A percentile compares a stretch with the other conserved stretches of the same genome.
Evolutionary conservation across 2,113 vertebrate species (phyloP).

Genomic region (Geococcyx californianus): DNA sequence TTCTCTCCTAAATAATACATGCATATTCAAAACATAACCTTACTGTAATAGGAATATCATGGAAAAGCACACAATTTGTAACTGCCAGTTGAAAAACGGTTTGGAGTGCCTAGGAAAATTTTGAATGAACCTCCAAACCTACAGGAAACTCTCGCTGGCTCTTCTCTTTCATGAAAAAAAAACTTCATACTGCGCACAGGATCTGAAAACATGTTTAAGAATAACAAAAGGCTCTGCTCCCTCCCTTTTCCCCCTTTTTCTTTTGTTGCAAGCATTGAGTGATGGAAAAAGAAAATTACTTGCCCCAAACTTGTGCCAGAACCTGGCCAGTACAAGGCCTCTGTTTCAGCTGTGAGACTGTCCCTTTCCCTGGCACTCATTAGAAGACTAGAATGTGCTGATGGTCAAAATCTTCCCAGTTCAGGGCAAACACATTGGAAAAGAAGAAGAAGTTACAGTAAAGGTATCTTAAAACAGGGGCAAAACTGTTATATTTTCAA

Average conservation of each 20-base stretch:
- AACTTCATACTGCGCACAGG: not conserved
- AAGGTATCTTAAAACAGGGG: not conserved
- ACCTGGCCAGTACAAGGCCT: not conserved
- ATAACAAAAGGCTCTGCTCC: not conserved
- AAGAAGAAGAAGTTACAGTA: not conserved
- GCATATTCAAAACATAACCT: not conserved
- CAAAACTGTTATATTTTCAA: not conserved
- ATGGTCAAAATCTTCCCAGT: not conserved
- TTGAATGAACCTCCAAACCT: not conserved
- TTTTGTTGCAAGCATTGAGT: not conserved
- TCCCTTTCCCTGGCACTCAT: not conserved
- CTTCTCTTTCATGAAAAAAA: constrained; percentile 6
- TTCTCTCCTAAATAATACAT: not conserved
- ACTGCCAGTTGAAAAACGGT: not conserved
- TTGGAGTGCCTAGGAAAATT: not conserved
- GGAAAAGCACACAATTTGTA: not conserved
- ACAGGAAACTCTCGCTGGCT: not conserved
- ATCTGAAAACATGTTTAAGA: not conserved
- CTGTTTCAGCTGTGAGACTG: not conserved
- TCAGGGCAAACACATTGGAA: not conserved
- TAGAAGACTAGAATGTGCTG: not conserved
- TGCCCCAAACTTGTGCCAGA: not conserved
- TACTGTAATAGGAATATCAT: not conserved
- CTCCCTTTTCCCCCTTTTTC: accelerated
- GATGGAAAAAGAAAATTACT: not conserved